Evolutionary conservation across 2,113 vertebrate species (phyloP).

Genomic region (Peucedramus taeniatus): DNA sequence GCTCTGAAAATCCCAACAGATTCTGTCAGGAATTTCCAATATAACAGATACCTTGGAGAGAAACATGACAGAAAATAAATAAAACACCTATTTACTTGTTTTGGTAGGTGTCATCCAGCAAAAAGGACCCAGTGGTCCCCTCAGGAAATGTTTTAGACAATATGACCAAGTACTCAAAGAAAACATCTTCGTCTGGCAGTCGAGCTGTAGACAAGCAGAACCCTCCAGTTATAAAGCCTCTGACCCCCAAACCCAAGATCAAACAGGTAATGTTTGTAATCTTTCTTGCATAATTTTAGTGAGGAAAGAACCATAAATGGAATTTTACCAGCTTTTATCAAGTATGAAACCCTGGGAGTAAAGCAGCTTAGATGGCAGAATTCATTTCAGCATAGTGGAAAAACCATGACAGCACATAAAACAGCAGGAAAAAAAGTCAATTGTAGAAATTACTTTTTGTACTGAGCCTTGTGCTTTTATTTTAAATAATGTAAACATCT

Average conservation of each 20-base stretch:
- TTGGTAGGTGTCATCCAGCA: slow-evolving; percentile 75
- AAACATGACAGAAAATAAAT: neutral
- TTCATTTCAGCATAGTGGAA: neutral
- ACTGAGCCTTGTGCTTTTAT: neutral
- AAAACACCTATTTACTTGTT: slow-evolving; percentile 1
- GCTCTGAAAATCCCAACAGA: neutral
- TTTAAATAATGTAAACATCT: neutral
- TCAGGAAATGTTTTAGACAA: slow-evolving; percentile 83
- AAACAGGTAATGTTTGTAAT: slow-evolving; percentile 76
- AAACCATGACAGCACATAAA: neutral
- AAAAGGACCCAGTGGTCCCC: slow-evolving; percentile 71
- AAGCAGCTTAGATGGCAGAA: neutral
- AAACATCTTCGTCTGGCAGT: slow-evolving; percentile 36
- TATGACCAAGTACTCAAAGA: slow-evolving; percentile 81
- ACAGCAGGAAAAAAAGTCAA: neutral
- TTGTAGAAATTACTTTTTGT: neutral
- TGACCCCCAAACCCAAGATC: slow-evolving; percentile 82
- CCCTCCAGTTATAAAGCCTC: slow-evolving; percentile 84
- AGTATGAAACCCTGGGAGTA: neutral
- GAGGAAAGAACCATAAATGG: neutral
- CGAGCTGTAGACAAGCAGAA: slow-evolving; percentile 70
- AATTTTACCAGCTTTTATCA: neutral
- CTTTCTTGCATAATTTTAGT: neutral
- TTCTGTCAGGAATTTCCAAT: neutral
- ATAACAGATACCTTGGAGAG: neutral